These are phyloP conservation scores for Nemurella pictetii DNA, from an alignment of 2,888 invertebrate genomes.

Conservation along the genomic window DNA sequence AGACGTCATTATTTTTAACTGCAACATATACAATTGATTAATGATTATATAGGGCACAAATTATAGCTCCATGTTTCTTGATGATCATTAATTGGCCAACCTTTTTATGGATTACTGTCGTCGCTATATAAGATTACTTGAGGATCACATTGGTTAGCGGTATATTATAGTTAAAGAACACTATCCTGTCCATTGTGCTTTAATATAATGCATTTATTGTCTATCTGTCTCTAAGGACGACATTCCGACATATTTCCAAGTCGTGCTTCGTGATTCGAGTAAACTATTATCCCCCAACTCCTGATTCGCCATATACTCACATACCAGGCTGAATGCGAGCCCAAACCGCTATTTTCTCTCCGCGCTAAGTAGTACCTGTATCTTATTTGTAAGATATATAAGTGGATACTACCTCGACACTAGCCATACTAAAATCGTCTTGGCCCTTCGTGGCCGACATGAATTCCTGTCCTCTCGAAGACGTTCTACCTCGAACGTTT, in stretches of 20 bases:
- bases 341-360: slow-evolving; percentile 2
- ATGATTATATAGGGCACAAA: neutral
- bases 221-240: neutral
- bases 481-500: neutral
- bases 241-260: neutral
- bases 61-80: neutral
- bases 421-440: neutral
- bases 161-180: neutral
- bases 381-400: neutral
- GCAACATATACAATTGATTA: neutral
- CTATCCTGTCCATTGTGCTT: neutral
- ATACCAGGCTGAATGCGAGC: neutral
- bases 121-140: neutral
- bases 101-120: neutral
- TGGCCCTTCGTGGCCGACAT: neutral
- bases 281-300: neutral
- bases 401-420: neutral
- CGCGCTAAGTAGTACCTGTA: neutral
- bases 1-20: neutral
- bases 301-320: neutral
- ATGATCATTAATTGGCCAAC: neutral
- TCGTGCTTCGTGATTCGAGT: neutral
- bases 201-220: neutral
- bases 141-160: neutral
- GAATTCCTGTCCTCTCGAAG: neutral